These are phyloP conservation scores for Picathartes gymnocephalus DNA, from an alignment of 2,113 vertebrate genomes.

Conservation along the genomic window DNA sequence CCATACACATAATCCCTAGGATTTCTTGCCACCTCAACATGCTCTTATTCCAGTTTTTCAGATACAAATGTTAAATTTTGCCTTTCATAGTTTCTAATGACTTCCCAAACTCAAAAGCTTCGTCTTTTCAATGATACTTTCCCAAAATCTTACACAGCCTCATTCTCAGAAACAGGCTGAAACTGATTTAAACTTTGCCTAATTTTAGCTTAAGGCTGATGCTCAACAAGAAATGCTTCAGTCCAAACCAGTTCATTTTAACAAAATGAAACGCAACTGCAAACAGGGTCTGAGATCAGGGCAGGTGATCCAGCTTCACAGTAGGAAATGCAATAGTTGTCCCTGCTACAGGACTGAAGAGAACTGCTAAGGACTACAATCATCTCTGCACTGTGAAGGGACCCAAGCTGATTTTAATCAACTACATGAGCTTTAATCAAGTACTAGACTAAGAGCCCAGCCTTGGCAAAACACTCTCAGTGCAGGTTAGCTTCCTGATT, in stretches of 20 bases:
- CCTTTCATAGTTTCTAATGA: background rate
- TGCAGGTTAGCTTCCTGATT: background rate
- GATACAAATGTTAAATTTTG: background rate
- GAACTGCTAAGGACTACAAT: background rate
- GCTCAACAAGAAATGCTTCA: background rate
- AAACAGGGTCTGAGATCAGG: background rate
- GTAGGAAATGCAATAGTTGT: background rate
- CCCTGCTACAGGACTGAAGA: background rate
- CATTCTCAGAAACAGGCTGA: background rate
- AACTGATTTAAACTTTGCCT: background rate
- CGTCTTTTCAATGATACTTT: background rate
- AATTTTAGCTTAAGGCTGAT: background rate
- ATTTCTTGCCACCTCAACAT: background rate
- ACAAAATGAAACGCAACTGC: background rate
- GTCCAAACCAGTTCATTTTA: background rate
- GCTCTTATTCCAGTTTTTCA: background rate
- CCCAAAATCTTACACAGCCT: background rate
- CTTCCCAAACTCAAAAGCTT: background rate
- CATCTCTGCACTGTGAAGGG: background rate
- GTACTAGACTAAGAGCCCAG: background rate
- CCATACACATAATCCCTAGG: background rate
- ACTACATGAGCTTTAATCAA: background rate
- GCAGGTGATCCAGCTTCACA: background rate
- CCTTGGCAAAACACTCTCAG: background rate
- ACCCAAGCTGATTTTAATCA: background rate